Base-by-base conservation (phyloP, 2,797 vertebrate species). In the Balearica regulorum region DNA sequence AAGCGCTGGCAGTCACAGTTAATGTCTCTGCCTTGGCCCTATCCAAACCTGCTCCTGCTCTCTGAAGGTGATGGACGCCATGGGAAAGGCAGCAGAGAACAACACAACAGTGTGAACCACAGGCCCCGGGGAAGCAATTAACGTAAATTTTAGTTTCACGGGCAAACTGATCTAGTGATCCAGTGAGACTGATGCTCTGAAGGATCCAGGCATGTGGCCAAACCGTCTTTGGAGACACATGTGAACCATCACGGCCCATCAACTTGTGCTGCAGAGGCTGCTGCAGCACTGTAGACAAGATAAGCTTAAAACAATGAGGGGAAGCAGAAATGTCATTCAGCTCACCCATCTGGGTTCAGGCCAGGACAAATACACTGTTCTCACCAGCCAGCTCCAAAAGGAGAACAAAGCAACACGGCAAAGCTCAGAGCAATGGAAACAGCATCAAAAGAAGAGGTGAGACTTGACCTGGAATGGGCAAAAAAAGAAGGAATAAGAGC, bases 51-150 rank as follows among this genome's bases (percentile, higher is more conserved):
- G 73, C 39, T 28, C 60, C 75, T n/a, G 31, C 60, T 87, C 31
- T 79, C 73, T 73, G 3, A 3, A 61, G 53, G 78, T n/a, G 75
- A 93, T 22, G 41, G 83, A 83, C 7, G 5, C 80, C 86, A 73
- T 83, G 90, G 66, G 90, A 96, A 94, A 95, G 62, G 55, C 71
- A 87, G 77, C 55, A 39, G 51, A 79, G 24, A 91, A 83, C 49
- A 91, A 18, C 41, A 13, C 6, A 1, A 8, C 60, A 61, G 28
- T 31, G 85, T 55, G 70, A 91, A 39, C 35, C 7, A 10, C 0
- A 0, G 39, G 44, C 41, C 35, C 77, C n/a, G 8, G n/a, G 64
- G 53, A 4, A 90, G n/a, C 44, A 57, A 13, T 65, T 48, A 21
- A 21, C 0, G 0, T 7, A 48, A 21, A 87, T 87, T 71, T 57